Evolutionary conservation across 1,140 invertebrate species (phyloP).

Genomic region (Euborellia annulipes): DNA sequence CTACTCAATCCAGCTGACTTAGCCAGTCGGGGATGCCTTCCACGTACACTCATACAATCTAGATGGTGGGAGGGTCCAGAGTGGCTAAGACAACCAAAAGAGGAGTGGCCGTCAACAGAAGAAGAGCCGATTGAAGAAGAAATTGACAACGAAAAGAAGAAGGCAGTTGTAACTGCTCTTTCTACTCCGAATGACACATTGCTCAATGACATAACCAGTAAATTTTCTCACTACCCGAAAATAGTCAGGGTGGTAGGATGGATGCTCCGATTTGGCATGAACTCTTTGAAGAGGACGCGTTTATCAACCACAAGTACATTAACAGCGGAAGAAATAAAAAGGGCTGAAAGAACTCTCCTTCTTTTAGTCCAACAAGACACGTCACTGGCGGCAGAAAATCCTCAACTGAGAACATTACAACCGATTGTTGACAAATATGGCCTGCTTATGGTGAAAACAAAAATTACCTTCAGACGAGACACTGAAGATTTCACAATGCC

Average conservation of each 20-base stretch:
- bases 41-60: slow-evolving; percentile 19
- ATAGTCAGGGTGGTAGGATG: slow-evolving; percentile 18
- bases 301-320: slow-evolving; percentile 1
- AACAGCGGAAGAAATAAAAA: slow-evolving; percentile 4
- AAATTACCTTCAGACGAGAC: slow-evolving; percentile 1
- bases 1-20: slow-evolving; percentile 27
- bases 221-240: slow-evolving; percentile 17
- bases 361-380: slow-evolving; percentile 7
- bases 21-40: slow-evolving; percentile 23
- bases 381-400: neutral
- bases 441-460: slow-evolving; percentile 3
- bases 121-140: slow-evolving; percentile 5
- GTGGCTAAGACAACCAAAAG: slow-evolving; percentile 16
- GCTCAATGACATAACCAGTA: slow-evolving; percentile 4
- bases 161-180: neutral
- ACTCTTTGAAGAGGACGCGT: slow-evolving; percentile 5
- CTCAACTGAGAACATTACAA: neutral
- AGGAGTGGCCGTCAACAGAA: slow-evolving; percentile 15
- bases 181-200: neutral
- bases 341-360: slow-evolving; percentile 3
- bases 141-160: slow-evolving; percentile 12
- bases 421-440: slow-evolving; percentile 1
- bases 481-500: slow-evolving; percentile 6
- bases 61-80: slow-evolving; percentile 26
- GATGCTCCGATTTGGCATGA: slow-evolving; percentile 17